These are phyloP conservation scores for Metopolophium dirhodum DNA, from an alignment of 1,140 invertebrate genomes.

Conservation along the genomic window DNA sequence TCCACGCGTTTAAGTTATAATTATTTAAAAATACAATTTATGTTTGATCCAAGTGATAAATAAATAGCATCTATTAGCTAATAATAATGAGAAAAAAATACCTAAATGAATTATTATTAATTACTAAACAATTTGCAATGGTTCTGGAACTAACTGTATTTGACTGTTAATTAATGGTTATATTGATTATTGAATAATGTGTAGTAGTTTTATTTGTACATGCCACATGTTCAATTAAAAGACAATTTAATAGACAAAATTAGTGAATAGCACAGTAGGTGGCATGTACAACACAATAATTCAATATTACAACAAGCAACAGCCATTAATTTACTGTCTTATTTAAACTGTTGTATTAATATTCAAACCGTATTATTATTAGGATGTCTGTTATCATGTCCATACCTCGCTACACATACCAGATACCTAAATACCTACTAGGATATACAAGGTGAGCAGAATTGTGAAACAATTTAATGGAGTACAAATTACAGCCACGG, in stretches of 20 bases:
- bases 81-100: not conserved
- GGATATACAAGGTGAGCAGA: conserved; percentile 68
- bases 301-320: not conserved
- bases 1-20: too few relatives aligned
- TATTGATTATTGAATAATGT: not conserved
- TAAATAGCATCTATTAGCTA: not conserved
- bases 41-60: not conserved
- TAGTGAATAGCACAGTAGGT: conserved; percentile 27
- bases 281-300: conserved; percentile 17
- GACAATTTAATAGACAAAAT: not conserved
- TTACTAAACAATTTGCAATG: not conserved
- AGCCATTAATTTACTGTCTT: not conserved
- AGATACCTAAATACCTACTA: conserved; percentile 79
- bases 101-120: not conserved
- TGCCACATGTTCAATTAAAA: not conserved
- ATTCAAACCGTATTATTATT: conserved; percentile 62
- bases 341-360: not conserved
- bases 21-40: not conserved
- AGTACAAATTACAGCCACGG: not conserved
- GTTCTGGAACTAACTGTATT: conserved; percentile 9
- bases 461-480: not conserved
- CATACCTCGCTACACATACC: conserved; percentile 76
- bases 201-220: not conserved
- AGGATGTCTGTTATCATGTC: conserved; percentile 78
- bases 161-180: not conserved